Evolutionary conservation across 2,797 vertebrate genomes (phyloP), one percentile per base, ranked within the genome.

Genomic region (Gouania willdenowi): DNA sequence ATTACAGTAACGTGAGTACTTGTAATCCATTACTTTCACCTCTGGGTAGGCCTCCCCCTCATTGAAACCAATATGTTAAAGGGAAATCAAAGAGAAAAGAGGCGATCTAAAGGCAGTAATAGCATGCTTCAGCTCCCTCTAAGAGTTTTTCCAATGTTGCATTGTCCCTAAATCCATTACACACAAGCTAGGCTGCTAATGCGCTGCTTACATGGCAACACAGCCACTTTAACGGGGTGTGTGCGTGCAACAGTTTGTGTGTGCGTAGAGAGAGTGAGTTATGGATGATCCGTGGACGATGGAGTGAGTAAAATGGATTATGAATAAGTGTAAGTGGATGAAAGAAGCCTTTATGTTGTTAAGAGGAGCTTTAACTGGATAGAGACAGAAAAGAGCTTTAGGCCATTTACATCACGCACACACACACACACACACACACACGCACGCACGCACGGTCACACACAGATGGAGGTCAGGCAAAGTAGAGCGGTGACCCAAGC

Each of bases 291-390:
- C 58, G 58, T 5, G 52, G 66, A 57, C 71, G 71, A 78, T 67
- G 48, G 55, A 57, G 68, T 61, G 66, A 41, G 43, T 53, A 62
- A 81, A 81, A 82, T 73, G 72, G 81, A 85, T 82, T 81, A 78
- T 41, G 34, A 66, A 52, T 66, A 64, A 67, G 60, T 45, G 50
- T 66, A 75, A 72, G 59, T 62, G 76, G 80, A 76, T 73, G 63
- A 83, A 74, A 68, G 71, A 70, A 23, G 41, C 36, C 60, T 83
- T 75, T 83, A 77, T 82, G 66, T 32, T 8, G 12, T 68, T 71
- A 74, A 81, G 67, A 79, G 66, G 41, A 72, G 71, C 68, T 71
- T 67, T 77, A 66, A 75, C 49, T 59, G 61, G 65, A 55, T 62
- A 58, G 51, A 45, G 51, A 62, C 40, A 42, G 42, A 42, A 60